Percentiles rank a stretch among this genome's conserved stretches.
Evolutionary conservation across 2,113 vertebrate genomes (phyloP).

Genomic region (Ophthalmolycus amberensis): DNA sequence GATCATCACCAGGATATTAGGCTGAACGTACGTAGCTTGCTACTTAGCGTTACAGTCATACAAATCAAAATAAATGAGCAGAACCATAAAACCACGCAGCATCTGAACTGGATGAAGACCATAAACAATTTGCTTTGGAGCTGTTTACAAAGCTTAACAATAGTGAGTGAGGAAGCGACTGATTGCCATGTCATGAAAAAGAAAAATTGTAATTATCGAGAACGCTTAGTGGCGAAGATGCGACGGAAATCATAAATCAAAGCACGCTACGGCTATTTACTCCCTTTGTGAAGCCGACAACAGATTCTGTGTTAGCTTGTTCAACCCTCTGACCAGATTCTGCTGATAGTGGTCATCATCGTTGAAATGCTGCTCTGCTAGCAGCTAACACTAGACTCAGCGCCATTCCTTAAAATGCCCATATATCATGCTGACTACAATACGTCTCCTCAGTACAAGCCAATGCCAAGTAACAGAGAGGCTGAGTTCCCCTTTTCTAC

Average conservation of each 20-base stretch:
- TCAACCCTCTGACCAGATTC: constrained; percentile 34
- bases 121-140: background rate
- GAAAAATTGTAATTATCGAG: constrained; percentile 1
- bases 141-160: background rate
- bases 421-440: constrained; percentile 53
- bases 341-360: constrained; percentile 48
- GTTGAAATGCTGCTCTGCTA: constrained; percentile 36
- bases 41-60: background rate
- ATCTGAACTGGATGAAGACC: background rate
- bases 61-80: too few relatives aligned
- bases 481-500: background rate
- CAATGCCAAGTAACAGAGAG: constrained; percentile 18
- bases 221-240: background rate
- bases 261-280: background rate
- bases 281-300: background rate
- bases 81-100: background rate
- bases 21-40: background rate
- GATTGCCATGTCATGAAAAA: background rate
- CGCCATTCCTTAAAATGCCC: constrained; percentile 43
- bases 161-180: background rate
- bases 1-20: background rate
- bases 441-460: constrained; percentile 26
- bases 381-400: constrained; percentile 41
- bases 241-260: constrained; percentile 7
- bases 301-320: constrained; percentile 35